A percentile compares a stretch with the other conserved stretches of the same genome.
These are phyloP conservation scores for Rachycentron canadum DNA, from an alignment of 2,797 vertebrate species.

Conservation along the genomic window DNA sequence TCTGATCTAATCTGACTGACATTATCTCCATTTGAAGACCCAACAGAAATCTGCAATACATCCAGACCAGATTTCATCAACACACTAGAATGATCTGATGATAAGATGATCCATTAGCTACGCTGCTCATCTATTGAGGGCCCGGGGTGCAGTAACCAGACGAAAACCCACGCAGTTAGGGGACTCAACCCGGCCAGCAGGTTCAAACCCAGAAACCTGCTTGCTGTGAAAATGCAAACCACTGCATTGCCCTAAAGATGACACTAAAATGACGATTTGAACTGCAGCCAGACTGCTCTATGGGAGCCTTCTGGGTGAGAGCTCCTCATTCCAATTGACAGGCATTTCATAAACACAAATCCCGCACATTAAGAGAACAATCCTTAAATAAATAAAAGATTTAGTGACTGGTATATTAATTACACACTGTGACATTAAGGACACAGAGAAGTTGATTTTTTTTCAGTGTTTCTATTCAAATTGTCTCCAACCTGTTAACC, in stretches of 20 bases:
- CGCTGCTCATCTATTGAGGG: no score
- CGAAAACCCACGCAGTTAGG: no score
- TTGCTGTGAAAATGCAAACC: no score
- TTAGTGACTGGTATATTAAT: not conserved
- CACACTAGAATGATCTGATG: constrained; percentile 3
- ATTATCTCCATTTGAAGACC: constrained; percentile 19
- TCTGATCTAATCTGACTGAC: constrained; percentile 38
- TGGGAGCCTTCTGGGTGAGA: not conserved
- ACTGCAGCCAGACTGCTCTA: constrained; percentile 12
- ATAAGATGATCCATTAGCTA: constrained; percentile 10
- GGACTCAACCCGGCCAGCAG: no score
- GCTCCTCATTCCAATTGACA: constrained; percentile 29
- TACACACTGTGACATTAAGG: not conserved
- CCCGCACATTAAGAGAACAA: constrained; percentile 5
- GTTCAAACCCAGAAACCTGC: not conserved
- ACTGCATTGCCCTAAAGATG: not conserved
- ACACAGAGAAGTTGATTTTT: not conserved
- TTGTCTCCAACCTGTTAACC: constrained; percentile 18
- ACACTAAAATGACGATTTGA: constrained; percentile 30
- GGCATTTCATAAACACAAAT: constrained; percentile 32
- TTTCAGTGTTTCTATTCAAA: constrained; percentile 1
- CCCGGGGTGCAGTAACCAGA: no score
- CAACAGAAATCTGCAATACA: constrained; percentile 29
- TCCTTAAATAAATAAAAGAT: not conserved
- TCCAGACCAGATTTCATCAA: constrained; percentile 15